These are phyloP conservation scores for Choloepus hoffmanni DNA, from an alignment of 2,113 vertebrate species.

Conservation along the genomic window DNA sequence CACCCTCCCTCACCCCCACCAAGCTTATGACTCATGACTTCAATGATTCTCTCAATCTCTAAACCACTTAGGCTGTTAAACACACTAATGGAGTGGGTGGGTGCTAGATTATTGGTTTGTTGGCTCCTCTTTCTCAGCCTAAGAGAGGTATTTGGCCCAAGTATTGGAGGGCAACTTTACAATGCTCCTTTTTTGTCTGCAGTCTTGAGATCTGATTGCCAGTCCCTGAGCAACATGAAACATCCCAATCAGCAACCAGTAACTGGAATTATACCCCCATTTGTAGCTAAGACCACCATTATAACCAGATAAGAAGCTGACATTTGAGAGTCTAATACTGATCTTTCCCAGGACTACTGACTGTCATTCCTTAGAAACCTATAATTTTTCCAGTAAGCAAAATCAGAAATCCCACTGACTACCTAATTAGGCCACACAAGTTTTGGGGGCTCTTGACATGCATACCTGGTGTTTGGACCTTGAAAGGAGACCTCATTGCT, in stretches of 20 bases:
- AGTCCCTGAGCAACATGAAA: neutral
- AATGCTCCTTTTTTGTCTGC: neutral
- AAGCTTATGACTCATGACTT: neutral
- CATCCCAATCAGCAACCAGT: neutral
- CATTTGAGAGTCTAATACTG: neutral
- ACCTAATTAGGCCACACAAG: neutral
- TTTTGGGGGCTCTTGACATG: neutral
- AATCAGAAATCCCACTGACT: neutral
- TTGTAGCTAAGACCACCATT: neutral
- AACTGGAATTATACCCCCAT: neutral
- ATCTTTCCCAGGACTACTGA: neutral
- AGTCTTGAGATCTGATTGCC: neutral
- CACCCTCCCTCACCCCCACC: no score
- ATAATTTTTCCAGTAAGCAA: neutral
- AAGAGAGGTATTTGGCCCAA: neutral
- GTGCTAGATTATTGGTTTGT: neutral
- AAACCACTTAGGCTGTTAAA: neutral
- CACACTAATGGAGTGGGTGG: rapidly evolving
- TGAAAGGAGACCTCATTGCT: neutral
- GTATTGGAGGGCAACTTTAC: neutral
- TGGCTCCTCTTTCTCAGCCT: neutral
- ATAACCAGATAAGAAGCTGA: neutral
- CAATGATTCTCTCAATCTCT: neutral
- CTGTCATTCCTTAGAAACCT: neutral
- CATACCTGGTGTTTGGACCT: neutral